A percentile compares a stretch with the other conserved stretches of the same genome.
phyloP scores from a whole-genome alignment of 2,888 invertebrate genomes.

The Oscheius onirici region DNA sequence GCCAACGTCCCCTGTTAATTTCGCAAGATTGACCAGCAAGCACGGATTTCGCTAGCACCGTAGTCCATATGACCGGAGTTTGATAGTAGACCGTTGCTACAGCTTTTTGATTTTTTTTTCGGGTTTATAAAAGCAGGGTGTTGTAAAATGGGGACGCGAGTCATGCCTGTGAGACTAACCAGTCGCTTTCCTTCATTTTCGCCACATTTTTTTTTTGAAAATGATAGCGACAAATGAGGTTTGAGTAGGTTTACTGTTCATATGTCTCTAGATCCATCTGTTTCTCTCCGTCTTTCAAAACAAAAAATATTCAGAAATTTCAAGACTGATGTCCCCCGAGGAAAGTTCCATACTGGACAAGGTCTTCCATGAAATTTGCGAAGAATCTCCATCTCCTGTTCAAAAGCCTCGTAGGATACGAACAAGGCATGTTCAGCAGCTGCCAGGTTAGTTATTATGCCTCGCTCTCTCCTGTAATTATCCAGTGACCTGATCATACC shows the following conservation, averaged over 20 bases:
- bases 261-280: no score
- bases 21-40: background rate
- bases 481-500: no score
- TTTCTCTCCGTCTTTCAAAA: no score
- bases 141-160: background rate
- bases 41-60: constrained; percentile 1
- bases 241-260: background rate
- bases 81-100: constrained; percentile 10
- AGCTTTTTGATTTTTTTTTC: background rate
- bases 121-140: background rate
- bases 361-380: no score
- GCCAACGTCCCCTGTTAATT: background rate
- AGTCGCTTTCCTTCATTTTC: background rate
- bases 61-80: background rate
- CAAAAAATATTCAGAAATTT: no score
- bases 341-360: no score
- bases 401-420: no score
- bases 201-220: background rate
- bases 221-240: background rate
- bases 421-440: no score
- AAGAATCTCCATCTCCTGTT: no score
- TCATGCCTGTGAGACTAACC: background rate
- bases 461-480: no score
- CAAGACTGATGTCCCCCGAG: no score
- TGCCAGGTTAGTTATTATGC: no score